Conservation (phyloP, 2,113 vertebrate species). For the Petrocephalus zakoni region DNA sequence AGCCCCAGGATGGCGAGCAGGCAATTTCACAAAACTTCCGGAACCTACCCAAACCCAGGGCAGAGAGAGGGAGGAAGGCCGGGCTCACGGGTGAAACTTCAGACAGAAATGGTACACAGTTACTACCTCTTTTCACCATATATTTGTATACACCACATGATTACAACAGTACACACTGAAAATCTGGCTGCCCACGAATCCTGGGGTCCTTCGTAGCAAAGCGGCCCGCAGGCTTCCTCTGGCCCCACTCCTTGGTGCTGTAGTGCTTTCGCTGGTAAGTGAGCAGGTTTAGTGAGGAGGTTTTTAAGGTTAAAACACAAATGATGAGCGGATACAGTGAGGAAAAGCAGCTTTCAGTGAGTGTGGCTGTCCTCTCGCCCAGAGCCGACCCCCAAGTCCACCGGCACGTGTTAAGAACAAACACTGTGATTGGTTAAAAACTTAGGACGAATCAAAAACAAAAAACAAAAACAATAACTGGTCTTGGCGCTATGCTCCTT, state of each 20-base stretch:
- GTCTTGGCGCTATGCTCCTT: conserved; percentile 36
- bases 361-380: conserved; percentile 56
- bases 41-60: conserved; percentile 65
- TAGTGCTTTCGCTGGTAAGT: conserved; percentile 79
- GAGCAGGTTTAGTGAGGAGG: conserved; percentile 60
- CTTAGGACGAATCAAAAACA: conserved; percentile 61
- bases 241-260: conserved; percentile 59
- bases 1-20: conserved; percentile 74
- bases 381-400: conserved; percentile 40
- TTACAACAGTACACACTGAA: conserved; percentile 83
- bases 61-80: conserved; percentile 68
- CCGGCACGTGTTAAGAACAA: conserved; percentile 59
- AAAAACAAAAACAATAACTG: not conserved
- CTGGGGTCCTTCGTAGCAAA: conserved; percentile 58
- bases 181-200: conserved; percentile 63
- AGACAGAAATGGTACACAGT: conserved; percentile 82
- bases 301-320: conserved; percentile 27
- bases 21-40: conserved; percentile 71
- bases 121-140: conserved; percentile 91
- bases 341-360: conserved; percentile 71
- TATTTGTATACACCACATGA: conserved; percentile 92
- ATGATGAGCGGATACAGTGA: conserved; percentile 29
- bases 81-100: conserved; percentile 64
- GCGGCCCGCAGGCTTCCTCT: conserved; percentile 51
- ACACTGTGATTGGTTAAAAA: conserved; percentile 78